Conservation (phyloP, 2,797 vertebrate species). For the Pseudomugil gertrudae region DNA sequence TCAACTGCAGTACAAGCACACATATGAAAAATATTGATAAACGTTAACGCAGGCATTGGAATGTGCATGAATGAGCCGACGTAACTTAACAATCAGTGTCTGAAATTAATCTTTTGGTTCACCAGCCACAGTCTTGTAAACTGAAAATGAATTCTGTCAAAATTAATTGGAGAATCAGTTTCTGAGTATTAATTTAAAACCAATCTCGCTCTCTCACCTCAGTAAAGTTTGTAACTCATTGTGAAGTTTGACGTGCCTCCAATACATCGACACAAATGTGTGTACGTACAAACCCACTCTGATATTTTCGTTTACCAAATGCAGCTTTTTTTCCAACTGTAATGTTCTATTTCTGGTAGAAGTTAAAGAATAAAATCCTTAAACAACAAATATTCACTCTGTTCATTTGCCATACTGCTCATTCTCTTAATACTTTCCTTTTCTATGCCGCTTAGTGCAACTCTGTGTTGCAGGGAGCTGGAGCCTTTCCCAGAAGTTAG, state of each 20-base stretch:
- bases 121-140: constrained; percentile 39
- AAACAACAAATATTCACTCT: no score
- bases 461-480: no score
- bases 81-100: constrained; percentile 58
- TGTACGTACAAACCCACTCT: neutral
- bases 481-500: no score
- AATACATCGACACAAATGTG: constrained; percentile 2
- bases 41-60: constrained; percentile 29
- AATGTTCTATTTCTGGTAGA: neutral
- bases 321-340: neutral
- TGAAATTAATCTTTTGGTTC: constrained; percentile 66
- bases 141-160: constrained; percentile 51
- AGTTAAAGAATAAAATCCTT: neutral
- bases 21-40: constrained; percentile 39
- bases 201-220: constrained; percentile 21
- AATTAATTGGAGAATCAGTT: constrained; percentile 55
- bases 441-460: no score
- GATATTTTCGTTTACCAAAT: neutral
- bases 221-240: constrained; percentile 55
- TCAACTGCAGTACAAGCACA: constrained; percentile 25
- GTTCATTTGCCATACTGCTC: no score
- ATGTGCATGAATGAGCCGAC: constrained; percentile 39
- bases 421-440: no score
- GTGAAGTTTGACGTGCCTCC: constrained; percentile 20
- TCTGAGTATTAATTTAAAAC: constrained; percentile 52